phyloP scores from a whole-genome alignment of 2,797 vertebrate species.

The Platalea minor region DNA sequence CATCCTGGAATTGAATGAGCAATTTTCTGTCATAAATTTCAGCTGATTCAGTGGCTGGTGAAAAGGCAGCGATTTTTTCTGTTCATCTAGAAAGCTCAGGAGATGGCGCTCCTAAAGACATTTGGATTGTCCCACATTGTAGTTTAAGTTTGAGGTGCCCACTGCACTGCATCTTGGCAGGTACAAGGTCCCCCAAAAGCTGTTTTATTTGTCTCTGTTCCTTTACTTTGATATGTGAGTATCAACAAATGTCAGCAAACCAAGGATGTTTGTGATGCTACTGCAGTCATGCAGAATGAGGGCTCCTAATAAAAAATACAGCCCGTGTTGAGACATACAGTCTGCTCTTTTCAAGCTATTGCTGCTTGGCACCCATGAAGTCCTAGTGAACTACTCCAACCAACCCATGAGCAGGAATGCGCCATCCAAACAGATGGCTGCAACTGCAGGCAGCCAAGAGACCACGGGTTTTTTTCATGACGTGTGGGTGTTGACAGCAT shows the following conservation, averaged over 20 bases:
- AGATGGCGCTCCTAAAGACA: background rate
- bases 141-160: background rate
- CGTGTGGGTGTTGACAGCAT: constrained; percentile 60
- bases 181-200: background rate
- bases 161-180: background rate
- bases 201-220: background rate
- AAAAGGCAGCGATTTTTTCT: constrained; percentile 10
- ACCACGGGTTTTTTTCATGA: constrained; percentile 12
- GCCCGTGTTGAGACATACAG: constrained; percentile 13
- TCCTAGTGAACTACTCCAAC: constrained; percentile 58
- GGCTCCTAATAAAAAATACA: background rate
- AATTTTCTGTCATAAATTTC: background rate
- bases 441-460: constrained; percentile 60
- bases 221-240: background rate
- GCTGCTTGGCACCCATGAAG: constrained; percentile 58
- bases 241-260: background rate
- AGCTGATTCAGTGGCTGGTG: background rate
- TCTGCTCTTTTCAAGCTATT: constrained; percentile 55
- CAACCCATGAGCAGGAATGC: constrained; percentile 62
- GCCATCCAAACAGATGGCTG: constrained; percentile 74
- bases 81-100: background rate
- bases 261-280: background rate
- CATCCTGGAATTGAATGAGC: background rate
- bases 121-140: background rate
- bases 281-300: background rate